Base-by-base conservation (phyloP, 2,888 invertebrate genomes). In the Ochlodes sylvanus region DNA sequence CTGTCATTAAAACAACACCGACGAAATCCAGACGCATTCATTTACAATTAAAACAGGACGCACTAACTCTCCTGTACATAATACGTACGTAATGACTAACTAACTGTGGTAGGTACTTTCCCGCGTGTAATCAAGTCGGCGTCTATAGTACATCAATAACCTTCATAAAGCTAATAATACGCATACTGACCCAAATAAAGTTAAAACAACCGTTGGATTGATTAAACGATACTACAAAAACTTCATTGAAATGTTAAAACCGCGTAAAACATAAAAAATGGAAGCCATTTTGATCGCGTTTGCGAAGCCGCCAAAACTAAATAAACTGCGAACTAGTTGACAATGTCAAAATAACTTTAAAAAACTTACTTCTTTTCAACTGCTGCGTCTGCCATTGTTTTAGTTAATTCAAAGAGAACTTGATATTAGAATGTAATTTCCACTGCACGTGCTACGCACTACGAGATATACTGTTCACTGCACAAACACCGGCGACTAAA, bases 381-480 rank as follows among this genome's bases (percentile, higher is more conserved):
- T 80, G 95, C 95, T 88, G 95, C 95, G 89, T 95, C 95, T 89
- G 95, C 95, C 96, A 96, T 96, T 91, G 79, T 94, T 79, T 79
- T 75, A 71, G 71, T 60, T 66, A 19, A 32, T 77, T 83, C 79
- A 73, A 71, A 72, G 68, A 80, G 81, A 80, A 82, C 80, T 81
- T 76, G 76, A 79, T 79, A 76, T 77, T 77, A 74, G 77, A 82
- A 82, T 81, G 80, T 75, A 77, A 76, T 72, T 69, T 72, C 70
- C 72, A 74, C 72, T 83, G 82, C 93, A 92, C 93, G 93, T 92
- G 92, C 82, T 79, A 78, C 85, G 82, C 86, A 89, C 89, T 80
- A 79, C 81, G 84, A 74, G 87, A 77, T 80, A 85, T 85, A 88
- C 89, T 84, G 89, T 83, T 89, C 90, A 91, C 92, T 76, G 82